Evolutionary conservation across 1,140 invertebrate genomes (phyloP), one percentile per base, ranked within the genome.

Genomic region (Melitaea cinxia): DNA sequence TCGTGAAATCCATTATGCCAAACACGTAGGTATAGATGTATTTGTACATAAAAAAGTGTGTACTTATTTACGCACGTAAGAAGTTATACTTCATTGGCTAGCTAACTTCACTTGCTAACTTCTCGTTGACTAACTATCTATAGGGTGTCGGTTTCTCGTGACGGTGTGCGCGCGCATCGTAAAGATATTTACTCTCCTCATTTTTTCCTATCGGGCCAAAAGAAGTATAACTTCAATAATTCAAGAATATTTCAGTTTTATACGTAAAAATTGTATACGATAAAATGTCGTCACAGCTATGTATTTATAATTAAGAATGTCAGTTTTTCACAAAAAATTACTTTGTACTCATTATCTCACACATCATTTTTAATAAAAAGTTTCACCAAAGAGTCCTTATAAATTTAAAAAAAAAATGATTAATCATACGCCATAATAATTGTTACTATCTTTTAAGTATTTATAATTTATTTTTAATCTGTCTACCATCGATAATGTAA

Each of bases 1-100:
- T 28, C 26, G 26, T 28, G 26, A 28, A 28, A 28, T 28, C 26
- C 73, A 50, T 63, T 59, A 75, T 75, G 73, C 73, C 73, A 75
- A 75, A 75, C 24, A 15, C 23, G 30, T 42, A 69, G 61, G 24
- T 68, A 68, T 54, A 45, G n/a, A 52, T 52, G 17, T 37, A 61
- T 7, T 24, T 61, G 58, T 61, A 61, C 14, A 61, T 61, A 61
- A 23, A 21, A 47, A 42, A 6, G 17, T 17, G 6, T 39, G 1
- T 17, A 39, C 4, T 15, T n/a, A n/a, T n/a, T n/a, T n/a, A n/a
- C n/a, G n/a, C n/a, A n/a, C n/a, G n/a, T n/a, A n/a, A n/a, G n/a
- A n/a, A n/a, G n/a, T n/a, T n/a, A n/a, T n/a, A n/a, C n/a, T n/a
- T n/a, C n/a, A n/a, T n/a, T n/a, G n/a, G n/a, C n/a, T n/a, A n/a